Percentiles rank a stretch among this genome's conserved stretches.
Conservation (phyloP, 35 echinoderm and acorn worm species). For the Strongylocentrotus purpuratus region DNA sequence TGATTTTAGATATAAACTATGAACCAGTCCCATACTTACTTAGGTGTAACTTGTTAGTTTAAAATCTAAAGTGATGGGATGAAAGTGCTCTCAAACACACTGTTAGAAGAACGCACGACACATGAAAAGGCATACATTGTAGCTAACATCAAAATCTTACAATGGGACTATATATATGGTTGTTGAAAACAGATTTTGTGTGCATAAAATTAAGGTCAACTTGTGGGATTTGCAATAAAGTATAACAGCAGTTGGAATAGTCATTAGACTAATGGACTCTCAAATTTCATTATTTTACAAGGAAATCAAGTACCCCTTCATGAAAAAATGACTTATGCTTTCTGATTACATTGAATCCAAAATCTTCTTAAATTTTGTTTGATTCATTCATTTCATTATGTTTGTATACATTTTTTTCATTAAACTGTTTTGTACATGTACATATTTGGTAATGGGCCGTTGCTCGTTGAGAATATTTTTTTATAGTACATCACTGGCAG, state of each 20-base stretch:
- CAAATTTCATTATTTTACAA: too few relatives aligned
- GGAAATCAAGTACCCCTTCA: too few relatives aligned
- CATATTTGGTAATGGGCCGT: too few relatives aligned
- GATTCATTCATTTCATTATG: too few relatives aligned
- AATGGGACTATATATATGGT: neutral
- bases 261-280: too few relatives aligned
- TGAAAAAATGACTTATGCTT: too few relatives aligned
- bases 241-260: neutral
- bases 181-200: neutral
- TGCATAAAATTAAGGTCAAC: neutral
- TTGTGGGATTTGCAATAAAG: neutral
- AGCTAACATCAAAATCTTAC: neutral
- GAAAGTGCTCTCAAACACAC: neutral
- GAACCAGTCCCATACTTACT: neutral
- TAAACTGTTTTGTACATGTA: too few relatives aligned
- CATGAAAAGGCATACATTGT: neutral
- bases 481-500: too few relatives aligned
- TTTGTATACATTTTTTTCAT: too few relatives aligned
- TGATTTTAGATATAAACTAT: neutral
- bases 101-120: neutral
- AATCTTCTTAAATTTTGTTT: too few relatives aligned
- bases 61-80: neutral
- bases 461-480: too few relatives aligned
- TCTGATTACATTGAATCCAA: too few relatives aligned
- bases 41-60: neutral